Conservation (phyloP, 2,113 vertebrate genomes). For the Chrysemys picta region DNA sequence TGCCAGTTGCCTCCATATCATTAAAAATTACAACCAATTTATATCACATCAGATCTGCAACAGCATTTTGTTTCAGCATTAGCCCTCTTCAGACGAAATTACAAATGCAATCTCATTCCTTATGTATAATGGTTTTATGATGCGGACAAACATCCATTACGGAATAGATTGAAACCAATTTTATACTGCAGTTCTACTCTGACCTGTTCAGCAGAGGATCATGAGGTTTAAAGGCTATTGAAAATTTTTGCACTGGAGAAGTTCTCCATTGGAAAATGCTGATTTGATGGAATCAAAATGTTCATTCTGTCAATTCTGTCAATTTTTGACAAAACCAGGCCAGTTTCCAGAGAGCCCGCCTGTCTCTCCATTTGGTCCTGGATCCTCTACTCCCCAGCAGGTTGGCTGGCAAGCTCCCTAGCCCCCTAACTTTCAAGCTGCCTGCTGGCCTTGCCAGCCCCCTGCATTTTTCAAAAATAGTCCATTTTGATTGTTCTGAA, state of each 20-base stretch:
- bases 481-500: not conserved
- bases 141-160: not conserved
- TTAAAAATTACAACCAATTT: not conserved
- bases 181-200: not conserved
- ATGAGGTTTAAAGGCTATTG: not conserved
- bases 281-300: not conserved
- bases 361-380: not conserved
- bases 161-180: not conserved
- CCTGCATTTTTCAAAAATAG: not conserved
- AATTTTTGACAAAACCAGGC: not conserved
- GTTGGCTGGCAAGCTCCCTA: not conserved
- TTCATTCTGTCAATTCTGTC: slow-evolving; percentile 3
- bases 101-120: not conserved
- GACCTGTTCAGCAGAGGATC: not conserved
- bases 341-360: not conserved
- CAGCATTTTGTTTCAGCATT: not conserved
- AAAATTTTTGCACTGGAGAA: not conserved
- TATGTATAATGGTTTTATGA: not conserved
- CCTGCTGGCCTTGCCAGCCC: not conserved
- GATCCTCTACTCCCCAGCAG: not conserved
- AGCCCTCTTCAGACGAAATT: not conserved
- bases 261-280: not conserved
- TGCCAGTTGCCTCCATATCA: not conserved
- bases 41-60: not conserved
- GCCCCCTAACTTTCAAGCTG: not conserved